These are phyloP conservation scores for Episyrphus balteatus DNA, from an alignment of 1,140 invertebrate species.

Conservation along the genomic window DNA sequence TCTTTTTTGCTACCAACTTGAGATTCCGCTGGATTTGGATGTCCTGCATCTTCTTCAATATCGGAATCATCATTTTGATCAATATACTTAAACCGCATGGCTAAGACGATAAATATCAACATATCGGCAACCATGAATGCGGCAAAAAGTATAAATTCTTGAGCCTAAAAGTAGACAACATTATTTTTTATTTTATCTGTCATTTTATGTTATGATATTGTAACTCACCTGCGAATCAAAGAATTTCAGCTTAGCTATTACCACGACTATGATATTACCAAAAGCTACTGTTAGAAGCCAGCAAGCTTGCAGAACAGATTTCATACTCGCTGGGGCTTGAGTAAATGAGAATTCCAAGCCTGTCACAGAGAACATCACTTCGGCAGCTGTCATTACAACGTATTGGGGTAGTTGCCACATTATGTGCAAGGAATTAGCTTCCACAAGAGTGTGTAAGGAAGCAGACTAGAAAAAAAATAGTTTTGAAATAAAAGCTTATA, in stretches of 20 bases:
- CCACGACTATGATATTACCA: constrained; percentile 68
- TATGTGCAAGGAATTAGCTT: constrained; percentile 62
- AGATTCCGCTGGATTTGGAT: neutral
- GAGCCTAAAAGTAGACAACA: constrained; percentile 41
- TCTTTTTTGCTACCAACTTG: too few relatives aligned
- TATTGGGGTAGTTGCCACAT: constrained; percentile 81
- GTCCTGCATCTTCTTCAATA: neutral
- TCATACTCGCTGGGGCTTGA: constrained; percentile 84
- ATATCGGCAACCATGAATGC: constrained; percentile 71
- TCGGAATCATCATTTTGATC: constrained; percentile 23
- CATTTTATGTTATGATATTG: neutral
- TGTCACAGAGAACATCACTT: constrained; percentile 84
- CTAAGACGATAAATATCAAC: constrained; percentile 67
- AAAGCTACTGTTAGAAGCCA: constrained; percentile 85
- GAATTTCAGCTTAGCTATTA: constrained; percentile 51
- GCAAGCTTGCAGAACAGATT: constrained; percentile 77
- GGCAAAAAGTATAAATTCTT: constrained; percentile 79
- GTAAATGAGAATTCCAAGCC: constrained; percentile 87
- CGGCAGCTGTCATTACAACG: constrained; percentile 71
- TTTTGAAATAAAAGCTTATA: too few relatives aligned
- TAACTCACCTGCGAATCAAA: constrained; percentile 12
- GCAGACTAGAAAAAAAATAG: too few relatives aligned
- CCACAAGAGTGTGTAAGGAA: constrained; percentile 38
- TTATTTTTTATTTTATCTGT: neutral
- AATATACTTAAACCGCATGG: constrained; percentile 56